Conservation (phyloP, 2,113 vertebrate species). For the Piliocolobus tephrosceles region DNA sequence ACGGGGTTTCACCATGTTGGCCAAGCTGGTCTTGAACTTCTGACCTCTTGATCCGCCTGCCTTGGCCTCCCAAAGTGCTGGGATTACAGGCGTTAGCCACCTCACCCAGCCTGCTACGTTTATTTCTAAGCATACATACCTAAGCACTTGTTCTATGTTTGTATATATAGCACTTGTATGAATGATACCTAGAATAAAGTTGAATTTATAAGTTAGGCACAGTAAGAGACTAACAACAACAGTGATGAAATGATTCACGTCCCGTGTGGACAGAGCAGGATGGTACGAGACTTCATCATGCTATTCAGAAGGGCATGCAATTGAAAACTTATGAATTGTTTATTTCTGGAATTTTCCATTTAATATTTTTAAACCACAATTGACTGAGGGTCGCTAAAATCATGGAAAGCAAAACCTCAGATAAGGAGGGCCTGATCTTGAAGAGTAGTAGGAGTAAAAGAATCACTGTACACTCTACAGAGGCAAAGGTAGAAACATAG, state of each 20-base stretch:
- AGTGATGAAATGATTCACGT: neutral
- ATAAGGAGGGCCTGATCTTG: neutral
- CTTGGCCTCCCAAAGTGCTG: no score
- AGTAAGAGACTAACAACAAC: neutral
- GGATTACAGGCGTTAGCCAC: no score
- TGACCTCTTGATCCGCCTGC: no score
- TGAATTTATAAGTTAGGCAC: neutral
- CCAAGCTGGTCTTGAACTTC: no score
- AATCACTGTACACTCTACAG: neutral
- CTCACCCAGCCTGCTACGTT: no score
- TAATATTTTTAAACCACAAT: neutral
- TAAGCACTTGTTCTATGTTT: no score
- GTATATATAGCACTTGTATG: neutral
- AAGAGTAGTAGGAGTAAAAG: neutral
- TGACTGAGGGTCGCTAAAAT: neutral
- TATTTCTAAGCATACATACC: neutral
- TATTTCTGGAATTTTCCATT: neutral
- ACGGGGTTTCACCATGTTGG: no score
- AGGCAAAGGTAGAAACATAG: neutral
- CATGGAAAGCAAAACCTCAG: neutral
- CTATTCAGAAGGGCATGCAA: neutral
- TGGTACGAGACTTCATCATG: neutral
- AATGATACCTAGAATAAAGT: neutral
- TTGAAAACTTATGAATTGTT: neutral
- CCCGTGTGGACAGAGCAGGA: neutral